phyloP scores from a whole-genome alignment of 2,797 vertebrate species.

The Molossus molossus region DNA sequence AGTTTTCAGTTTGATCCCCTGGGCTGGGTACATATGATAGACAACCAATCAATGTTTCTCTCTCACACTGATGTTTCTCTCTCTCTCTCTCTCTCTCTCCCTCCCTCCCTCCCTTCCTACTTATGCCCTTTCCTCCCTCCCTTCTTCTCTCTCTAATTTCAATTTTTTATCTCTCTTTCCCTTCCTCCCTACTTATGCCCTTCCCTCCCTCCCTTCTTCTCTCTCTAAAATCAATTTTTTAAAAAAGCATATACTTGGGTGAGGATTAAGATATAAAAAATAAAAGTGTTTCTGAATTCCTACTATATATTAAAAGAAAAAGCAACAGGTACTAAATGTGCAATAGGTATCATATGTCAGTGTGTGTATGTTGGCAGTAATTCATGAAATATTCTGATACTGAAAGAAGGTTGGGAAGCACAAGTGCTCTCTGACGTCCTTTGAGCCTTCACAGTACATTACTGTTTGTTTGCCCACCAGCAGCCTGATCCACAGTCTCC shows the following conservation, averaged over 20 bases:
- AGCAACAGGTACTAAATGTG: not conserved
- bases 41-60: not conserved
- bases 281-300: not conserved
- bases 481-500: not conserved
- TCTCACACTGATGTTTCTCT: not conserved
- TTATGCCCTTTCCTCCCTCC: too few relatives aligned
- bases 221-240: not conserved
- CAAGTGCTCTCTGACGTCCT: not conserved
- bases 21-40: not conserved
- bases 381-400: not conserved
- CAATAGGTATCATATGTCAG: not conserved
- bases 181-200: too few relatives aligned
- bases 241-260: too few relatives aligned
- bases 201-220: not conserved
- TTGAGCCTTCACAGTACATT: not conserved
- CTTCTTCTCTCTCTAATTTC: not conserved
- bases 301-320: not conserved
- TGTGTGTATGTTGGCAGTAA: not conserved
- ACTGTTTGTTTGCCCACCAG: not conserved
- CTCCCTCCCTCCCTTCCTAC: not conserved
- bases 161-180: too few relatives aligned
- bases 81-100: not conserved
- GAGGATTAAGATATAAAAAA: too few relatives aligned
- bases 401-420: not conserved
- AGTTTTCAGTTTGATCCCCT: not conserved